Evolutionary conservation across 2,797 vertebrate species (phyloP).

Genomic region (Chaetophractus vellerosus): DNA sequence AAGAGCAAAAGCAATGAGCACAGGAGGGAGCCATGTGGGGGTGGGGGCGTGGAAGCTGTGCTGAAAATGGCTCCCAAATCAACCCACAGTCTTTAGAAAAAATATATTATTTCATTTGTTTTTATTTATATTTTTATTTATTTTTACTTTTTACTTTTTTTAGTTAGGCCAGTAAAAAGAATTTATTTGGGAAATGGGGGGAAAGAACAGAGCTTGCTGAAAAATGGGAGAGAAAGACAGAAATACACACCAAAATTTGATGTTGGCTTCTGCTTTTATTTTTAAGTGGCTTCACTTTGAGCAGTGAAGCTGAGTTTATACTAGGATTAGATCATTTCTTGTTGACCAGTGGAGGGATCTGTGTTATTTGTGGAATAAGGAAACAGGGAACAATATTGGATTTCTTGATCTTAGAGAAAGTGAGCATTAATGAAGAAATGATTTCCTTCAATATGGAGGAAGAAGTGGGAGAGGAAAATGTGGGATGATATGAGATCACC

Average conservation of each 20-base stretch:
- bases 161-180: no score
- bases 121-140: no score
- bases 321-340: conserved; percentile 1
- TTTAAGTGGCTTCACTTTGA: background rate
- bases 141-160: no score
- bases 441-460: background rate
- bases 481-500: background rate
- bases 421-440: background rate
- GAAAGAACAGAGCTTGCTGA: no score
- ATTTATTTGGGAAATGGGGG: no score
- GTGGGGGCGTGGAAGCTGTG: background rate
- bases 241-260: no score
- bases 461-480: background rate
- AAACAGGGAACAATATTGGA: background rate
- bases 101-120: background rate
- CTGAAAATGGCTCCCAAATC: conserved; percentile 20
- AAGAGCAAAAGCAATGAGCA: no score
- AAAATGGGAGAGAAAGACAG: no score
- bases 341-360: background rate
- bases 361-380: background rate
- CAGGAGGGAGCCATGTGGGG: no score
- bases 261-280: background rate
- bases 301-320: background rate
- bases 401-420: background rate
- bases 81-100: background rate